Conservation (phyloP, 2,113 vertebrate genomes). For the Crotophaga sulcirostris region DNA sequence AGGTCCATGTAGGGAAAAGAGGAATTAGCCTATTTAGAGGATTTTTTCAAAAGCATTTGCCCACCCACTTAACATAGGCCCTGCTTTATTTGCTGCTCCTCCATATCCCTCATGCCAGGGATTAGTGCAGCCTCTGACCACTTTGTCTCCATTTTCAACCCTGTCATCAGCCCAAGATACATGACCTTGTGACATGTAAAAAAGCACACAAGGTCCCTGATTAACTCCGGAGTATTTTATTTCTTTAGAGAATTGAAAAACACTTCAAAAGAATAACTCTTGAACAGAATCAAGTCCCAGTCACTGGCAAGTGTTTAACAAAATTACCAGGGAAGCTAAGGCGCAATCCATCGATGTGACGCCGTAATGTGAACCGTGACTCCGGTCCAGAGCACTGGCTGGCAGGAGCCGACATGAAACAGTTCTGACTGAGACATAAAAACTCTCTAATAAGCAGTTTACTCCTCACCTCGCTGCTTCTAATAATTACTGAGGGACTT, state of each 20-base stretch:
- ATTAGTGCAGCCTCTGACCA: conserved; percentile 46
- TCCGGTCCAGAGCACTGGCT: not conserved
- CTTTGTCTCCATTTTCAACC: conserved; percentile 47
- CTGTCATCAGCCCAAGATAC: conserved; percentile 9
- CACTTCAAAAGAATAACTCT: conserved; percentile 16
- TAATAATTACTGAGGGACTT: not conserved
- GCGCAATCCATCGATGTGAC: not conserved
- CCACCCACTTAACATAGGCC: conserved; percentile 41
- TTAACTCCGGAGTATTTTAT: conserved; percentile 45
- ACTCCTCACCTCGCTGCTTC: not conserved
- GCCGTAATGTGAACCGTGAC: not conserved
- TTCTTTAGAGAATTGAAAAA: conserved; percentile 15
- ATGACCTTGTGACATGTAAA: conserved; percentile 26
- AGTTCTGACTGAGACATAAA: not conserved
- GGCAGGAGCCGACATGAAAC: not conserved
- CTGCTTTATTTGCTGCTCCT: conserved; percentile 31
- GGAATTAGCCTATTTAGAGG: not conserved
- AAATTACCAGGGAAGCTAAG: conserved; percentile 10
- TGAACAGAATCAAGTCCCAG: conserved; percentile 9
- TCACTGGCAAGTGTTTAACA: not conserved
- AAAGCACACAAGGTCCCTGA: conserved; percentile 5
- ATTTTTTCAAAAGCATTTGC: conserved; percentile 45
- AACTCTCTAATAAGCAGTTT: not conserved
- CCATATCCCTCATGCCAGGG: conserved; percentile 20
- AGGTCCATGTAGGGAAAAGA: not conserved